Conservation (phyloP, 2,797 vertebrate genomes). For the Danio kyathit region DNA sequence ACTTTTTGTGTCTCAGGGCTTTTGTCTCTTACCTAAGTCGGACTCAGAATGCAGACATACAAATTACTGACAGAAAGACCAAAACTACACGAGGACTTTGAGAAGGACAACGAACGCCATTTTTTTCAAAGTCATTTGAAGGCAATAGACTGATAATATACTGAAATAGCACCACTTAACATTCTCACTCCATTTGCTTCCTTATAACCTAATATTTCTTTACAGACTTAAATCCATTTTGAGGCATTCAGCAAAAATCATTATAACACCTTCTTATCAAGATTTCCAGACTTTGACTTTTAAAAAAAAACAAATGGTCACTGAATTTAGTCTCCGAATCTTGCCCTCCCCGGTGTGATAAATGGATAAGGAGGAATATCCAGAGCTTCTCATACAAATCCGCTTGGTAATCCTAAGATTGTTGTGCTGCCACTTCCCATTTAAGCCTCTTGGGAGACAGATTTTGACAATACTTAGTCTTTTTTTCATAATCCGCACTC, state of each 20-base stretch:
- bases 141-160: conserved; percentile 49
- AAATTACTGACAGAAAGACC: background rate
- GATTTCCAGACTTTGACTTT: background rate
- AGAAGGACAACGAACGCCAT: conserved; percentile 42
- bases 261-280: background rate
- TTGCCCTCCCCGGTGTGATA: conserved; percentile 75
- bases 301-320: conserved; percentile 17
- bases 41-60: background rate
- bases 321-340: conserved; percentile 65
- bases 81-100: conserved; percentile 39
- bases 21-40: conserved; percentile 19
- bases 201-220: conserved; percentile 51
- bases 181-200: conserved; percentile 41
- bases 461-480: conserved; percentile 50
- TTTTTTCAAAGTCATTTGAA: conserved; percentile 48
- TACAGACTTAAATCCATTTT: conserved; percentile 44
- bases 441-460: conserved; percentile 74
- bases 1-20: background rate
- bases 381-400: conserved; percentile 81
- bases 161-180: conserved; percentile 44
- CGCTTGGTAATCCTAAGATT: conserved; percentile 79
- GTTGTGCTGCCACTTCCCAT: conserved; percentile 76
- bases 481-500: conserved; percentile 29
- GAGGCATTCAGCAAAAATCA: background rate
- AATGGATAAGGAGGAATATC: conserved; percentile 80